phyloP scores from a whole-genome alignment of 1,140 invertebrate genomes.

The Orchestia grillus region DNA sequence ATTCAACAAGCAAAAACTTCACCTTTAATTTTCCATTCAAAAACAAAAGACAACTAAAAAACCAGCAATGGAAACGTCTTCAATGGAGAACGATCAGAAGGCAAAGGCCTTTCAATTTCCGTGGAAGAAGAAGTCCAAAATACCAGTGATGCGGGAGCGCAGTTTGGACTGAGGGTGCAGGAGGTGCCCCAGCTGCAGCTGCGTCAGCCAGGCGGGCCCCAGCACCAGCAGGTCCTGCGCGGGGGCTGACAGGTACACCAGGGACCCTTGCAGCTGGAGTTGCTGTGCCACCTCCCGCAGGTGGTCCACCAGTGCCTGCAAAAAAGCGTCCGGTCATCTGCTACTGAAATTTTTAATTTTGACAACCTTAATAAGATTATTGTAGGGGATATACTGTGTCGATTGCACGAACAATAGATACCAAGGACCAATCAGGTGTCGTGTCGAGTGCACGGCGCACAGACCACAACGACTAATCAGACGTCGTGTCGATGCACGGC shows the following conservation, averaged over 20 bases:
- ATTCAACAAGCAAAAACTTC: too few species aligned
- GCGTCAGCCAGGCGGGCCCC: slow-evolving; percentile 82
- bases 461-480: too few species aligned
- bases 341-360: too few species aligned
- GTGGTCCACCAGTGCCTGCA: slow-evolving; percentile 77
- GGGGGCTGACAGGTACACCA: slow-evolving; percentile 74
- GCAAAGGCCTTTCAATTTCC: background rate
- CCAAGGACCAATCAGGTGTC: too few species aligned
- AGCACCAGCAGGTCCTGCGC: slow-evolving; percentile 80
- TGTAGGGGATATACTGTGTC: too few species aligned
- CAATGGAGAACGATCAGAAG: background rate
- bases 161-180: slow-evolving; percentile 79
- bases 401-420: too few species aligned
- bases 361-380: too few species aligned
- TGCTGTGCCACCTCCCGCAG: slow-evolving; percentile 79
- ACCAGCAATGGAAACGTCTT: background rate
- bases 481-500: too few species aligned
- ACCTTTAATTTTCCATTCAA: too few species aligned
- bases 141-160: slow-evolving; percentile 78
- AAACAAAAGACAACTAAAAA: background rate
- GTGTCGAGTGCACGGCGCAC: too few species aligned
- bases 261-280: slow-evolving; percentile 80
- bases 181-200: slow-evolving; percentile 80
- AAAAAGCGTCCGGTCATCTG: background rate
- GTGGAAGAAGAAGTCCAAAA: background rate